Base-by-base conservation (phyloP, 2,113 vertebrate genomes). In the Salvator merianae region DNA sequence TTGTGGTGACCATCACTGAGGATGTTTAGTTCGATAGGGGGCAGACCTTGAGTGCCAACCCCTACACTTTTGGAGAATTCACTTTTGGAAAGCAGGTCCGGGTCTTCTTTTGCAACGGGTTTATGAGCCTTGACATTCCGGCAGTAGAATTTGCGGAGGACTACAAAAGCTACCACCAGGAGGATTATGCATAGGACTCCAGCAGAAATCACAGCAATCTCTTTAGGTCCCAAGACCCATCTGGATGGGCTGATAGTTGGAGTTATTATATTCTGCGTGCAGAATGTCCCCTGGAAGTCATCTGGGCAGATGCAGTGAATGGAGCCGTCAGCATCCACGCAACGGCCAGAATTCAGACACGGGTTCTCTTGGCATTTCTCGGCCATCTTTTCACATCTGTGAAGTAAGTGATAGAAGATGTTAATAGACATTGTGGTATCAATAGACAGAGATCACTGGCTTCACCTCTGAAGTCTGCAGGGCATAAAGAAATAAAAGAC, bases 31-130 rank as follows among this genome's bases (percentile, higher is more conserved):
- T 99, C 98, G 0, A 98, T 96, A 73, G 95, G 93, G 20, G 94
- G 91, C 3, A 55, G 77, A 0, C 96, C 92, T 43, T 96, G 97
- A 13, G 93, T 94, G 77, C 96, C 95, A 4, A 95, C 95, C 4
- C 97, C 97, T 24, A 96, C 93, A 9, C 94, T 97, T 91, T 98
- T 98, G 91, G 96, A 92, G 90, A 95, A 89, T 73, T 95, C 93
- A 0, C 95, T 89, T 62, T 95, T 96, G 92, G 97, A 97, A 50
- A 97, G 97, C n/a, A 98, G 96, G 22, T 98, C 98, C 0, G 98
- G 97, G 89, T 99, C 97, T 89, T 98, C 97, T 34, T 97, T 95
- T 26, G 97, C 97, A 77, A 96, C 94, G 0, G 97, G 95, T 87
- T 97, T 98, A 94, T 97, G 97, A 38, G 96, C 95, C 88, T 97